phyloP scores from a whole-genome alignment of 2,888 invertebrate species.

The Drosophila niveifrons region DNA sequence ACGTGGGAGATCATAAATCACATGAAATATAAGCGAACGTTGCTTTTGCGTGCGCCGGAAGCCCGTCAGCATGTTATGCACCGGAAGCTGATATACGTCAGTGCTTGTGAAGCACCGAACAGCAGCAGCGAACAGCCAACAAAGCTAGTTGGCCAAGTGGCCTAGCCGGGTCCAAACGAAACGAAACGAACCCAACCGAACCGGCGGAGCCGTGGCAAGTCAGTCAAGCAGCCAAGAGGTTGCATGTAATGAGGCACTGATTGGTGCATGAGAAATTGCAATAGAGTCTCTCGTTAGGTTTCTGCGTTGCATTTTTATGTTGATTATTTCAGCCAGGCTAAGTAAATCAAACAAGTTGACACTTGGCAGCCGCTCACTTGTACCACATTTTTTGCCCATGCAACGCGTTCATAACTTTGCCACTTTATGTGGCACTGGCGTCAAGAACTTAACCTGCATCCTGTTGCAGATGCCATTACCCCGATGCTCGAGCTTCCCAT shows the following conservation, averaged over 20 bases:
- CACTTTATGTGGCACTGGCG: conserved; percentile 73
- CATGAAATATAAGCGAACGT: conserved; percentile 57
- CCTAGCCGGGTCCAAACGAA: not conserved
- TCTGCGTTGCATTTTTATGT: conserved; percentile 30
- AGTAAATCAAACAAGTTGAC: conserved; percentile 80
- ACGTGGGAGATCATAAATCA: conserved; percentile 66
- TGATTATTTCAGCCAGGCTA: conserved; percentile 64
- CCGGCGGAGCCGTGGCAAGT: conserved; percentile 17
- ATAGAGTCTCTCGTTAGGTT: conserved; percentile 40
- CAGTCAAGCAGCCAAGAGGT: conserved; percentile 21
- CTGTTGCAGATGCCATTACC: conserved; percentile 65
- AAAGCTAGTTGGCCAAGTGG: conserved; percentile 11
- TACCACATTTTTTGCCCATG: conserved; percentile 49
- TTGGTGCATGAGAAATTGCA: conserved; percentile 77
- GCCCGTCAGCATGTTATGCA: conserved; percentile 74
- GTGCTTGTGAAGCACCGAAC: conserved; percentile 33
- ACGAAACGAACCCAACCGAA: no score
- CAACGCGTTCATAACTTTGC: conserved; percentile 67
- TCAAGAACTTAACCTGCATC: conserved; percentile 80
- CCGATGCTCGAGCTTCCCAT: conserved; percentile 25
- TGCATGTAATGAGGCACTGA: conserved; percentile 81
- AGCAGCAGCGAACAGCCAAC: conserved; percentile 29
- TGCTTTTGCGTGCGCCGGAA: conserved; percentile 64
- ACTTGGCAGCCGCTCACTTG: conserved; percentile 60
- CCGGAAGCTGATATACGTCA: conserved; percentile 69